Conservation (phyloP, 2,113 vertebrate species). For the Chaenogobius annularis region DNA sequence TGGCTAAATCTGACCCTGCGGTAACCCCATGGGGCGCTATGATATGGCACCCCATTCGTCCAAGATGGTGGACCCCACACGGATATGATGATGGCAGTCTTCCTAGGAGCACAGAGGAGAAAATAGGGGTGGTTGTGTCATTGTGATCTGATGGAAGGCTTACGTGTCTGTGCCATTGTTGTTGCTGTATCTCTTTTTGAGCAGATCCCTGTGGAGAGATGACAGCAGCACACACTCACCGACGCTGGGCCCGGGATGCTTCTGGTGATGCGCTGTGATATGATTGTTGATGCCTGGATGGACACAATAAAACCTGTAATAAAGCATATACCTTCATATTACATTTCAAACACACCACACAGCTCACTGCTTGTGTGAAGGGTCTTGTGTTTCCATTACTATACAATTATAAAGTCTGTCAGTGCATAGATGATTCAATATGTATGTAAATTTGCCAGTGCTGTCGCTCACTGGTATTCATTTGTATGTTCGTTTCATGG, state of each 20-base stretch:
- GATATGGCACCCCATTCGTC: conserved; percentile 40
- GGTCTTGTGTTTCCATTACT: neutral
- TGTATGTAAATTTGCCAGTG: neutral
- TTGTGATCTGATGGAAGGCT: conserved; percentile 14
- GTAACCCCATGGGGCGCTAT: conserved; percentile 45
- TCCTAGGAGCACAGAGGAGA: conserved; percentile 47
- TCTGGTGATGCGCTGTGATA: conserved; percentile 6
- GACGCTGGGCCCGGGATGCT: conserved; percentile 14
- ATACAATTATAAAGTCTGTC: neutral
- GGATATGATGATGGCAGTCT: conserved; percentile 47
- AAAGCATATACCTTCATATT: neutral
- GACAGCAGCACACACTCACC: conserved; percentile 27
- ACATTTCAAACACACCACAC: conserved; percentile 4
- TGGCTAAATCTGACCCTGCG: conserved; percentile 53
- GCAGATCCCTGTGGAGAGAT: conserved; percentile 36
- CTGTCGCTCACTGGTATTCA: too few relatives aligned
- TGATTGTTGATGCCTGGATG: conserved; percentile 33
- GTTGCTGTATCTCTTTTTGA: conserved; percentile 25
- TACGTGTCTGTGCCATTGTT: conserved; percentile 10
- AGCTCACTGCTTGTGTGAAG: too few relatives aligned
- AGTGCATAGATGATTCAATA: neutral
- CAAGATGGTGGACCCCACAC: conserved; percentile 13
- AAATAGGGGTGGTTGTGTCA: conserved; percentile 63
- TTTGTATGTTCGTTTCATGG: too few relatives aligned
- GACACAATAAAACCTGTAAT: conserved; percentile 33